Evolutionary conservation across 2,113 vertebrate species (phyloP).

Genomic region (Pterocles gutturalis): DNA sequence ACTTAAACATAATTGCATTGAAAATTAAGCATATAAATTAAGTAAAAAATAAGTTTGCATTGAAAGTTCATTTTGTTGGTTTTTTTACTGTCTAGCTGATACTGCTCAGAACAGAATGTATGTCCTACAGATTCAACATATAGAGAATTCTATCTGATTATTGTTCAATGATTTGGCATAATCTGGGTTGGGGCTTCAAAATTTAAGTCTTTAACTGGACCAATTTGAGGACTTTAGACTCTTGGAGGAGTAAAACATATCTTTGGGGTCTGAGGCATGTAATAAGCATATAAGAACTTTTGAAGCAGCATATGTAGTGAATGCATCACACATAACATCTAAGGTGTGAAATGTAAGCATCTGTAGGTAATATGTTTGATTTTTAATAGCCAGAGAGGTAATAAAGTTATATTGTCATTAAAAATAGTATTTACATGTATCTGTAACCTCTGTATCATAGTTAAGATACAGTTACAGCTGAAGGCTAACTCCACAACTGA

Average conservation of each 20-base stretch:
- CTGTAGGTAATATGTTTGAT: neutral
- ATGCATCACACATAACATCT: neutral
- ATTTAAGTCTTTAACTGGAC: neutral
- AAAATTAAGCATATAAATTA: neutral
- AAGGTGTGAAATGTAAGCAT: neutral
- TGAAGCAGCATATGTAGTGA: neutral
- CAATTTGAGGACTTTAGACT: neutral
- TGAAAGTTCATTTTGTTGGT: neutral
- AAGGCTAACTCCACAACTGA: neutral
- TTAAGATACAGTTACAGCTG: neutral
- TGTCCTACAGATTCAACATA: neutral
- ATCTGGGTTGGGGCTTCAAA: neutral
- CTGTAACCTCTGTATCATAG: slow-evolving; percentile 21
- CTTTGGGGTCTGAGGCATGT: neutral
- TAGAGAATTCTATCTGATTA: neutral
- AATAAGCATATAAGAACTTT: neutral
- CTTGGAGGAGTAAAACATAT: neutral
- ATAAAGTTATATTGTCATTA: slow-evolving; percentile 9
- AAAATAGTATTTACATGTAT: slow-evolving; percentile 11
- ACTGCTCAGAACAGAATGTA: neutral
- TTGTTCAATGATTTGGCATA: neutral
- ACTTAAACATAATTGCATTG: neutral
- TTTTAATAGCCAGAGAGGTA: slow-evolving; percentile 34
- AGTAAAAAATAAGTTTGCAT: neutral
- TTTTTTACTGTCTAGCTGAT: neutral